Conservation (phyloP, 2,113 vertebrate species). For the Leucoraja erinaceus region DNA sequence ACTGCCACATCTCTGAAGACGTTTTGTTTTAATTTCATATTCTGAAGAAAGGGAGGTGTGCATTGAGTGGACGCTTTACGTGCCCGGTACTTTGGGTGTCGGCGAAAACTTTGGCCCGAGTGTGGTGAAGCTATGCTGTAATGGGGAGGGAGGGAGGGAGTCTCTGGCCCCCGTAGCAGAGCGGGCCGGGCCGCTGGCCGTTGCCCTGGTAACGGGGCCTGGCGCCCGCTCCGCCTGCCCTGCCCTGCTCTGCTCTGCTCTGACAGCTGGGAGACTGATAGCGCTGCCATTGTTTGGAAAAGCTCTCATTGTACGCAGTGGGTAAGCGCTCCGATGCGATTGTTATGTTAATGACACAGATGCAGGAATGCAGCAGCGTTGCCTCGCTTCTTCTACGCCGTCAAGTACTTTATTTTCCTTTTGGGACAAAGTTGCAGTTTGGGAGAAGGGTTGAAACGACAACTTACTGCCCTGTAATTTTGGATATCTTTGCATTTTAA, state of each 20-base stretch:
- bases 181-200: background rate
- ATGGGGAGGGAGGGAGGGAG: background rate
- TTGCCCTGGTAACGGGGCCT: background rate
- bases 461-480: background rate
- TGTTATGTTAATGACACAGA: background rate
- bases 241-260: background rate
- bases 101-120: background rate
- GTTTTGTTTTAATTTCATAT: background rate
- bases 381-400: background rate
- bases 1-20: background rate
- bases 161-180: background rate
- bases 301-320: background rate
- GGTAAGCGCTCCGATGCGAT: background rate
- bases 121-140: too few species aligned
- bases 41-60: background rate
- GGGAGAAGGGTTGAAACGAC: background rate
- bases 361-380: background rate
- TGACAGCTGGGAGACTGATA: slow-evolving; percentile 14
- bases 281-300: background rate
- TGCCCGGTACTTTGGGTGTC: background rate
- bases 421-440: background rate
- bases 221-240: background rate
- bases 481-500: slow-evolving; percentile 10
- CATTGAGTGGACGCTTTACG: background rate
- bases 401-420: background rate